Conservation (phyloP, 1,140 invertebrate genomes). For the Littorina saxatilis region DNA sequence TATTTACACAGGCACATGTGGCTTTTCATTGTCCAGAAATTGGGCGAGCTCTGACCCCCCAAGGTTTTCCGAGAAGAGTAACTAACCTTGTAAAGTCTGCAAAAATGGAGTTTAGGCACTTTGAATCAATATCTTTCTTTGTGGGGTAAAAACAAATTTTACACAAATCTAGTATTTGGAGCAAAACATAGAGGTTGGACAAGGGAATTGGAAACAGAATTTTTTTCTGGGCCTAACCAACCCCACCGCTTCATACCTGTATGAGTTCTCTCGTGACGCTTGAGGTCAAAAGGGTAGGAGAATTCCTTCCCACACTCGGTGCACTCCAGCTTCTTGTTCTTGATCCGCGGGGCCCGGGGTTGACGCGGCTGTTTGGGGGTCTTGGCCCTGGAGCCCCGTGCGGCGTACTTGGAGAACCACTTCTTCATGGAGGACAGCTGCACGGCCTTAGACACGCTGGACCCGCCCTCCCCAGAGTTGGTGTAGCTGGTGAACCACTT, state of each 20-base stretch:
- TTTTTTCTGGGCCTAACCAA: too few relatives aligned
- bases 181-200: too few relatives aligned
- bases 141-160: too few relatives aligned
- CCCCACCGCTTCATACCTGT: constrained; percentile 20
- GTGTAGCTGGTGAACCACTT: constrained; percentile 40
- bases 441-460: constrained; percentile 4
- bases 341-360: not conserved
- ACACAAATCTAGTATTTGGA: too few relatives aligned
- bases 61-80: too few relatives aligned
- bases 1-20: too few relatives aligned
- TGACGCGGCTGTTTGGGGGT: constrained; percentile 6
- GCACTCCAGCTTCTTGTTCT: constrained; percentile 31
- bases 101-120: too few relatives aligned
- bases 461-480: constrained; percentile 18
- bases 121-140: too few relatives aligned
- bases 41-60: too few relatives aligned
- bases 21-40: too few relatives aligned
- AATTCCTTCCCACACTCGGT: constrained; percentile 34
- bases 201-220: too few relatives aligned
- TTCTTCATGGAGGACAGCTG: constrained; percentile 22
- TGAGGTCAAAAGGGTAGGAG: constrained; percentile 27
- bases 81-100: too few relatives aligned
- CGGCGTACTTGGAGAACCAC: constrained; percentile 36
- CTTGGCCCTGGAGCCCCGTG: constrained; percentile 8
- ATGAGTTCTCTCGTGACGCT: constrained; percentile 10